A percentile compares a stretch with the other conserved stretches of the same genome.
These are phyloP conservation scores for Epiblema foenella DNA, from an alignment of 2,888 invertebrate genomes.

Conservation along the genomic window DNA sequence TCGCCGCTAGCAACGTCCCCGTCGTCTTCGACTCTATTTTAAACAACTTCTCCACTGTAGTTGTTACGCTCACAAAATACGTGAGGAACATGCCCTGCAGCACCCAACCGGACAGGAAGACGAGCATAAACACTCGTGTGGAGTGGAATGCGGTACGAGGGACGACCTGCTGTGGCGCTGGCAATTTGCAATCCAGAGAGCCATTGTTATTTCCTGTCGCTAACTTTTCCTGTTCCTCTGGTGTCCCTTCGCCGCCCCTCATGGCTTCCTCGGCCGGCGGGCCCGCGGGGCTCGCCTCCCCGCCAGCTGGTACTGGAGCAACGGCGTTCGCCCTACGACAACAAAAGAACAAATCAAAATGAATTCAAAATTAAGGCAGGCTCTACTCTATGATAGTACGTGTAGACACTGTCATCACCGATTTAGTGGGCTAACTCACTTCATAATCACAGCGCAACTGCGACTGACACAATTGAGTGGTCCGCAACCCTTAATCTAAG, in stretches of 20 bases:
- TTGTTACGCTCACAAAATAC: slow-evolving; percentile 96
- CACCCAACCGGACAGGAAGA: slow-evolving; percentile 95
- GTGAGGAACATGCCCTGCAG: slow-evolving; percentile 96
- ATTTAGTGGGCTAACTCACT: slow-evolving; percentile 64
- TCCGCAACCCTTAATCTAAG: slow-evolving; percentile 45
- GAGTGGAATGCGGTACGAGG: slow-evolving; percentile 91
- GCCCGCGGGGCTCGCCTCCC: slow-evolving; percentile 71
- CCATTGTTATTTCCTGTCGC: slow-evolving; percentile 89
- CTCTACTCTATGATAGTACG: neutral
- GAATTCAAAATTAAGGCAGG: slow-evolving; percentile 39
- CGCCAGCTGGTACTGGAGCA: slow-evolving; percentile 68
- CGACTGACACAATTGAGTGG: slow-evolving; percentile 35
- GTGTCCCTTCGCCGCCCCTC: slow-evolving; percentile 81
- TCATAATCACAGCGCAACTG: slow-evolving; percentile 60
- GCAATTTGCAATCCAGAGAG: slow-evolving; percentile 90
- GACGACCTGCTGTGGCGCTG: slow-evolving; percentile 83
- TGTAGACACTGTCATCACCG: slow-evolving; percentile 25
- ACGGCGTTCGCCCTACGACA: slow-evolving; percentile 75
- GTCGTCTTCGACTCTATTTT: slow-evolving; percentile 96
- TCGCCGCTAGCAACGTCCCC: slow-evolving; percentile 94
- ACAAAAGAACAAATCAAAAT: slow-evolving; percentile 58
- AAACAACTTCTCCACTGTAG: slow-evolving; percentile 96
- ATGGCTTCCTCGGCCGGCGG: slow-evolving; percentile 75
- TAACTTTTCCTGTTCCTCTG: slow-evolving; percentile 80
- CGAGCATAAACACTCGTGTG: slow-evolving; percentile 94